Evolutionary conservation across 92 coral and sea anemone species (phyloP), one percentile per base, ranked within the genome.

Genomic region (Ricordea florida): DNA sequence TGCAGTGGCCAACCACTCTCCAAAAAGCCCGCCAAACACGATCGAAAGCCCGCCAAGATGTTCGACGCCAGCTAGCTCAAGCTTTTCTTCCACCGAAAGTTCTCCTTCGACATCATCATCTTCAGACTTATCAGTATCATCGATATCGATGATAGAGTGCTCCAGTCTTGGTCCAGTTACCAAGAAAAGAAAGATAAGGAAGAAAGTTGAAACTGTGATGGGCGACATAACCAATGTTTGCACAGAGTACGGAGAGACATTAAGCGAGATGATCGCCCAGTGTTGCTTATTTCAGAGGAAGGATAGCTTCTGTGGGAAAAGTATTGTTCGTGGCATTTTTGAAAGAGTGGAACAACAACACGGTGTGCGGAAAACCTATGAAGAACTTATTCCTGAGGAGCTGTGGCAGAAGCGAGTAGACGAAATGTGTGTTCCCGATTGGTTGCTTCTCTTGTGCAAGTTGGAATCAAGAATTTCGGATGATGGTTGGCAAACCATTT

Each of bases 401-500:
- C 43, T n/a, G n/a, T 37, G 43, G 43, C 43, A 37, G 43, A 68
- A 43, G 36, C 37, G 51, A 43, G 7, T 40, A 20, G 5, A 66
- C 28, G 44, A 6, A 8, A 66, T 67, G 70, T 17, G 78, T 22
- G 85, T 66, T 20, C 85, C 85, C 23, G 85, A 67, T 49, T 79
- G 85, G 85, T 48, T 59, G 33, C 28, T 65, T 22, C 42, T 51
- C 23, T 58, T 65, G 1, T 37, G 64, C 10, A 78, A 78, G 64
- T 40, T 78, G 35, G 76, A 78, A 24, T 62, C 84, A 23, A 65
- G 66, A 35, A 66, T 66, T 10, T 66, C 84, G 14, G 84, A 78
- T 46, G 29, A 52, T 30, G 84, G 76, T 18, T 78, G 84, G 76
- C 76, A 78, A 37, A 63, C 41, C 10, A 45, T 66, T 9, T 32